phyloP scores from a whole-genome alignment of 2,888 invertebrate genomes.

The Arctia plantaginis region DNA sequence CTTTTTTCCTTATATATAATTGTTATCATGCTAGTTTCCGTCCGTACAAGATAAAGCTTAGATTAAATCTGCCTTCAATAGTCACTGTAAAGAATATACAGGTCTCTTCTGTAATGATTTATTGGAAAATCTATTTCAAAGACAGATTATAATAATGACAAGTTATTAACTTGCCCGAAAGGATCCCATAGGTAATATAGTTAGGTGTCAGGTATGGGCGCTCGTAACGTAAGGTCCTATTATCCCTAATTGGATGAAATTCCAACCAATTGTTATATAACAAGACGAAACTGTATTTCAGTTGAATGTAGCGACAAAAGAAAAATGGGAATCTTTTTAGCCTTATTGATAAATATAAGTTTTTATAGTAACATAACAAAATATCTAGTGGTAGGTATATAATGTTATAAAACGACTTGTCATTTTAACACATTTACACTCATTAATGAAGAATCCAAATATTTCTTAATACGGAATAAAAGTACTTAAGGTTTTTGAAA shows the following conservation, averaged over 20 bases:
- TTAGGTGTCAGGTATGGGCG: conserved; percentile 73
- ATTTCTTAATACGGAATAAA: too few species aligned
- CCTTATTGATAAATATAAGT: neutral
- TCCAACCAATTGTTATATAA: conserved; percentile 25
- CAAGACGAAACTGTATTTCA: neutral
- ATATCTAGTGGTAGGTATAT: neutral
- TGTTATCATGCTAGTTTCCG: too few species aligned
- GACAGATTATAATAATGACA: neutral
- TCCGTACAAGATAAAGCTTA: too few species aligned
- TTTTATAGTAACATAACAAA: neutral
- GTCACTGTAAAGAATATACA: too few species aligned
- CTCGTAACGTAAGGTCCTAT: conserved; percentile 67
- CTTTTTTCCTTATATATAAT: too few species aligned
- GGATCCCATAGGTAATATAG: conserved; percentile 24
- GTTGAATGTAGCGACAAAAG: neutral
- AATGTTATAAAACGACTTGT: too few species aligned
- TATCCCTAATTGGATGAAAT: conserved; percentile 69
- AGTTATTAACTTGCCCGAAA: neutral
- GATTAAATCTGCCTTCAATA: too few species aligned
- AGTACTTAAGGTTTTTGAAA: too few species aligned
- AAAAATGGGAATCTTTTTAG: neutral
- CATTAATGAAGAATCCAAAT: too few species aligned
- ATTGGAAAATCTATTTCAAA: neutral
- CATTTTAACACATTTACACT: too few species aligned
- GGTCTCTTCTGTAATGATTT: too few species aligned